Conservation (phyloP, 1,140 invertebrate genomes). For the Pseudachorutes palmiensis region DNA sequence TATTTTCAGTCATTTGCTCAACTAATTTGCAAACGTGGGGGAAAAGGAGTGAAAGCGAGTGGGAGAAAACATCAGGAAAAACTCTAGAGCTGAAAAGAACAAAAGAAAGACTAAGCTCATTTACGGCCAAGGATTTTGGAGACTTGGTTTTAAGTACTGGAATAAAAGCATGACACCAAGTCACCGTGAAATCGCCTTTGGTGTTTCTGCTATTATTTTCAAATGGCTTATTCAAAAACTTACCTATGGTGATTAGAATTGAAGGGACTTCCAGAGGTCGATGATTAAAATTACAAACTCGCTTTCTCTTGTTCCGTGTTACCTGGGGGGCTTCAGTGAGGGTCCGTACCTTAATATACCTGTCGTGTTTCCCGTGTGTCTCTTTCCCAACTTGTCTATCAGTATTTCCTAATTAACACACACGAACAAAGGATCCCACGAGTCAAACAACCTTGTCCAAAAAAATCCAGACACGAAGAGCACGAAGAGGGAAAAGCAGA, state of each 20-base stretch:
- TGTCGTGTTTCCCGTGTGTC: constrained; percentile 8
- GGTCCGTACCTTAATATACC: neutral
- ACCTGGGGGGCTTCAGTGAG: neutral
- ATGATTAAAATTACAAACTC: neutral
- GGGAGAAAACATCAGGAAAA: too few relatives aligned
- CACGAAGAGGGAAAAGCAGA: neutral
- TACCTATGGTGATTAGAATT: neutral
- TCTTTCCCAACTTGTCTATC: constrained; percentile 1
- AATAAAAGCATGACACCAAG: too few relatives aligned
- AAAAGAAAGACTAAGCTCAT: too few relatives aligned
- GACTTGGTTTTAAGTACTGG: too few relatives aligned
- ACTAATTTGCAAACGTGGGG: too few relatives aligned
- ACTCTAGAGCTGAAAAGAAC: too few relatives aligned
- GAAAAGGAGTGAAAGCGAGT: too few relatives aligned
- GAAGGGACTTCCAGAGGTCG: neutral
- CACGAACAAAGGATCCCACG: neutral
- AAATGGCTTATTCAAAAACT: too few relatives aligned
- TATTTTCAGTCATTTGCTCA: too few relatives aligned
- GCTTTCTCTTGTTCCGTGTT: neutral
- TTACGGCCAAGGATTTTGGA: too few relatives aligned
- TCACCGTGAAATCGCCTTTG: too few relatives aligned
- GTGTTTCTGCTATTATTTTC: too few relatives aligned
- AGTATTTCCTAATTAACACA: constrained; percentile 9
- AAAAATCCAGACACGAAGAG: neutral
- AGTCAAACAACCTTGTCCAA: neutral